Evolutionary conservation across 2,797 vertebrate species (phyloP).

Genomic region (Caiman crocodilus): DNA sequence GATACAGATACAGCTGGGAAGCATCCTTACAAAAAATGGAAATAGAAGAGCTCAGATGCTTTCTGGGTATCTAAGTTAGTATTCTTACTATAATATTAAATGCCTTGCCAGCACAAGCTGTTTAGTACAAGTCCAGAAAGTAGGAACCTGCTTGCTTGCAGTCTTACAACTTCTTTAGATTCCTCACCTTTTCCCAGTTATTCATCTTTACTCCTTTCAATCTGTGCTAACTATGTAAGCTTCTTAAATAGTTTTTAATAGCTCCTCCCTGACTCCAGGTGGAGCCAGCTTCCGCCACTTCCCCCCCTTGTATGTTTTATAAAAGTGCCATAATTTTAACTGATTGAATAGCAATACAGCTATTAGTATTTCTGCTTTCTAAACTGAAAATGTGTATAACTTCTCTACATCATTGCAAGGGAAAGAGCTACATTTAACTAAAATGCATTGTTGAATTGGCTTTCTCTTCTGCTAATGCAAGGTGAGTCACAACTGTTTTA

Average conservation of each 20-base stretch:
- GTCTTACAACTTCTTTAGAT: neutral
- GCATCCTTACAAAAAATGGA: neutral
- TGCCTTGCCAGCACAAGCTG: neutral
- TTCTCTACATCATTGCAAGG: neutral
- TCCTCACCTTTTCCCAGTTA: neutral
- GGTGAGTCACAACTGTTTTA: neutral
- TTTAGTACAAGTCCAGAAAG: neutral
- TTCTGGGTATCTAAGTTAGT: neutral
- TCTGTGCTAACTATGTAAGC: neutral
- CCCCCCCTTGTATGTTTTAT: neutral
- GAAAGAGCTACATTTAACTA: neutral
- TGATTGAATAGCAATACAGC: neutral
- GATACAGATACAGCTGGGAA: neutral
- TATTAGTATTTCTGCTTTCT: neutral
- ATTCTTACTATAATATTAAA: neutral
- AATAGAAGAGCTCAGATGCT: neutral
- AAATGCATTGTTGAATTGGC: neutral
- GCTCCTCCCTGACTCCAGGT: fast-evolving
- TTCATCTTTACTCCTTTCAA: neutral
- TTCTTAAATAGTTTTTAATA: neutral
- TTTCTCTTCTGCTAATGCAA: neutral
- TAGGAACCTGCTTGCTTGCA: neutral
- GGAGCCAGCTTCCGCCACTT: neutral
- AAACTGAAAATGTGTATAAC: neutral
- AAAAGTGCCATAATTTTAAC: too few relatives aligned